These are phyloP conservation scores for Aphidius ervi DNA, from an alignment of 1,140 invertebrate species.

Conservation along the genomic window DNA sequence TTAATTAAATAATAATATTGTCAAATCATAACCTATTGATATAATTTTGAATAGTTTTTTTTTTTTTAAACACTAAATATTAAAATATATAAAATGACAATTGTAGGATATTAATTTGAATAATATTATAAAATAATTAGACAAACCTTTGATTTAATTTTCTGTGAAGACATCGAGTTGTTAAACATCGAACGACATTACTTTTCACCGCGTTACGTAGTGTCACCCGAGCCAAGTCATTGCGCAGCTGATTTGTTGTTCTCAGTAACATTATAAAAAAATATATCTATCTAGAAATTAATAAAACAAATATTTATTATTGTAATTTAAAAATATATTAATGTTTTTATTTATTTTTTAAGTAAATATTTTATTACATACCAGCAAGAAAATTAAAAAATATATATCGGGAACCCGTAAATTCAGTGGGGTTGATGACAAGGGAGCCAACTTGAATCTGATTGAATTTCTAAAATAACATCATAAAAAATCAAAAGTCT, in stretches of 20 bases:
- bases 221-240: conserved; percentile 58
- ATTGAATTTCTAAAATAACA: too few species aligned
- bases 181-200: conserved; percentile 58
- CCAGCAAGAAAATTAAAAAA: too few species aligned
- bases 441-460: too few species aligned
- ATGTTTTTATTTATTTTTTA: too few species aligned
- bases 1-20: conserved; percentile 2
- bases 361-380: too few species aligned
- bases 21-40: conserved; percentile 12
- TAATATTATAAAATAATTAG: conserved; percentile 14
- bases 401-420: too few species aligned
- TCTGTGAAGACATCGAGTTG: conserved; percentile 59
- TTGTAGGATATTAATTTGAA: conserved; percentile 15
- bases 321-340: too few species aligned
- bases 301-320: too few species aligned
- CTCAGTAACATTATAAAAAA: conserved; percentile 31
- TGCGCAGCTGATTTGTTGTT: conserved; percentile 60
- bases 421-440: too few species aligned
- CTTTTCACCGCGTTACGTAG: conserved; percentile 56
- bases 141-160: conserved; percentile 59
- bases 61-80: too few species aligned
- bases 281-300: conserved; percentile 19
- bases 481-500: too few species aligned
- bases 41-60: conserved; percentile 2
- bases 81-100: neutral